Evolutionary conservation across 2,888 invertebrate species (phyloP).

Genomic region (Notodonta dromedarius): DNA sequence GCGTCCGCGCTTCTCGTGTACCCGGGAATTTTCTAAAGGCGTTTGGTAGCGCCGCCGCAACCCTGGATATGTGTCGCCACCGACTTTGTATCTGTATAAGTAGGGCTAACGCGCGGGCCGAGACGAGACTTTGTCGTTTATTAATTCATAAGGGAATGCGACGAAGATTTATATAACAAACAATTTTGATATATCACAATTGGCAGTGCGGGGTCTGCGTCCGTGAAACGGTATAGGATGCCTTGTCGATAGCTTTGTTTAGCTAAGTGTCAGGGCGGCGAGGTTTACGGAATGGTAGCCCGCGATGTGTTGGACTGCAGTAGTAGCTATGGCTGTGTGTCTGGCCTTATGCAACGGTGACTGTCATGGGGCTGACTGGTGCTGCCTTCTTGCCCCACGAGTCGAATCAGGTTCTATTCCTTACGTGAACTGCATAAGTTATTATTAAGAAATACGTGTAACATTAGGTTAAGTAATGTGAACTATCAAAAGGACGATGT

Average conservation of each 20-base stretch:
- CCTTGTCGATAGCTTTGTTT: neutral
- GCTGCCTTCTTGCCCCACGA: neutral
- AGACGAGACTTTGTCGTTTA: too few relatives aligned
- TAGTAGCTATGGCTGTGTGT: conserved; percentile 3
- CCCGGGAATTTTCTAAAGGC: neutral
- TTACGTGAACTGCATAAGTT: neutral
- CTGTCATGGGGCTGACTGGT: neutral
- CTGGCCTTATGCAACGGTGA: neutral
- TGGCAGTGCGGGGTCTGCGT: too few relatives aligned
- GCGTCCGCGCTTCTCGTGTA: neutral
- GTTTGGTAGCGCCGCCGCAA: too few relatives aligned
- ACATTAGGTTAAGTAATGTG: neutral
- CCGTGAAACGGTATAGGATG: too few relatives aligned
- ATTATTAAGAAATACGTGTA: neutral
- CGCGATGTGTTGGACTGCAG: neutral
- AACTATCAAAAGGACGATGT: neutral
- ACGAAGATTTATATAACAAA: too few relatives aligned
- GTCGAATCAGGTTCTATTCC: conserved; percentile 1
- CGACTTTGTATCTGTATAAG: too few relatives aligned
- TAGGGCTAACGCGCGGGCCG: too few relatives aligned
- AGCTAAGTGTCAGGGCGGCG: neutral
- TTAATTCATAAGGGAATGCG: too few relatives aligned
- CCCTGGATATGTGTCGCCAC: too few relatives aligned
- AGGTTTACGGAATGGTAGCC: neutral
- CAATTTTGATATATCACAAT: too few relatives aligned